Percentiles rank a stretch among this genome's conserved stretches.
Evolutionary conservation across 2,797 vertebrate genomes (phyloP).

Genomic region (Glyptemys insculpta): DNA sequence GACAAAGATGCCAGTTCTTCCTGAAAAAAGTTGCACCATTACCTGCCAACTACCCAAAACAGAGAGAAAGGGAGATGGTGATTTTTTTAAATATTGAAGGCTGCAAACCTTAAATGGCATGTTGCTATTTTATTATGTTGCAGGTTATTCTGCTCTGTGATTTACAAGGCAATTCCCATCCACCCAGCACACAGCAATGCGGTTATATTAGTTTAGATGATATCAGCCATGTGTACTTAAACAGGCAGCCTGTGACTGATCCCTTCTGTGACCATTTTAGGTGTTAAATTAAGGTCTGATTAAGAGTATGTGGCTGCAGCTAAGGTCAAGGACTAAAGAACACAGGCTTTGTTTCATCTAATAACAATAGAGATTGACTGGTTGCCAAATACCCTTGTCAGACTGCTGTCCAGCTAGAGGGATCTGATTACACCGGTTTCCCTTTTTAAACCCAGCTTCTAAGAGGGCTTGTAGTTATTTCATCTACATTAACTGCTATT

Average conservation of each 20-base stretch:
- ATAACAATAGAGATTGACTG: slow-evolving; percentile 78
- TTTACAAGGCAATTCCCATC: slow-evolving; percentile 33
- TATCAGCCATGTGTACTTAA: slow-evolving; percentile 78
- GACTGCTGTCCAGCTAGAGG: slow-evolving; percentile 71
- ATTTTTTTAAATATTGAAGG: background rate
- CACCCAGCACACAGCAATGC: slow-evolving; percentile 38
- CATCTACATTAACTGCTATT: slow-evolving; percentile 57
- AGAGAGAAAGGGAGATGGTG: background rate
- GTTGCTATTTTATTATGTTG: background rate
- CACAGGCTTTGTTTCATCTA: slow-evolving; percentile 78
- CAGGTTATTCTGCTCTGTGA: slow-evolving; percentile 17
- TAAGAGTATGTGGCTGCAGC: slow-evolving; percentile 71
- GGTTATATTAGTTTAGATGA: slow-evolving; percentile 79
- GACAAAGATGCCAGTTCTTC: background rate
- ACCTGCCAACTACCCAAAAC: background rate
- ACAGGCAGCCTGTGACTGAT: slow-evolving; percentile 73
- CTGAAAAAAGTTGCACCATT: background rate
- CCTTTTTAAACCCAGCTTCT: slow-evolving; percentile 77
- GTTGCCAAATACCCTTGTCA: slow-evolving; percentile 78
- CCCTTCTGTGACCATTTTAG: slow-evolving; percentile 80
- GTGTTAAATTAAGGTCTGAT: slow-evolving; percentile 81
- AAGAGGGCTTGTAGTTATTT: slow-evolving; percentile 72
- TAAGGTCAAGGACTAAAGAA: slow-evolving; percentile 82
- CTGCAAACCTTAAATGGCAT: background rate
- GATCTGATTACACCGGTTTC: slow-evolving; percentile 78